Evolutionary conservation across 2,888 invertebrate genomes (phyloP).

Genomic region (Lasioglossum leucozonium): DNA sequence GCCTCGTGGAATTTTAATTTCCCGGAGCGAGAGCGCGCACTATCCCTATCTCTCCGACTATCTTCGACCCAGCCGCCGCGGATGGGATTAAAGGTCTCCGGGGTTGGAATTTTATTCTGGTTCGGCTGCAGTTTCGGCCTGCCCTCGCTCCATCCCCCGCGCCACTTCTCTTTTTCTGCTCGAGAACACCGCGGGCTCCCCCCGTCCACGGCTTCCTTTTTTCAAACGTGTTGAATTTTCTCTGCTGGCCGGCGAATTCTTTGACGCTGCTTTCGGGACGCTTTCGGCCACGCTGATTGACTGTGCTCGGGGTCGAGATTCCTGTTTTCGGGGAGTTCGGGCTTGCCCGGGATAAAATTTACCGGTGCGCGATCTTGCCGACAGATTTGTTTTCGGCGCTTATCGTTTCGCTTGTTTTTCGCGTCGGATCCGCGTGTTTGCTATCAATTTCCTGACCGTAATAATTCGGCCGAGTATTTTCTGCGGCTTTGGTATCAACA

Average conservation of each 20-base stretch:
- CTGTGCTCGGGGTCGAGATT: neutral
- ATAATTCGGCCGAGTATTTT: neutral
- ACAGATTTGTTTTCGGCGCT: neutral
- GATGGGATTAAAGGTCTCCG: constrained; percentile 33
- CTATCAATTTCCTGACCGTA: neutral
- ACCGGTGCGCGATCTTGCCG: neutral
- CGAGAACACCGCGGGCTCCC: neutral
- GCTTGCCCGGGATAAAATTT: neutral
- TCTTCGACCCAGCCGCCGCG: constrained; percentile 22
- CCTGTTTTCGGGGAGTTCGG: neutral
- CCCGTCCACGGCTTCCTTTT: neutral
- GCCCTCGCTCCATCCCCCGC: neutral
- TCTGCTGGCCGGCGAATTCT: neutral
- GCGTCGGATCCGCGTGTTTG: neutral
- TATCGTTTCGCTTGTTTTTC: neutral
- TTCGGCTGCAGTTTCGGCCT: constrained; percentile 11
- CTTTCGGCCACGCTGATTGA: constrained; percentile 4
- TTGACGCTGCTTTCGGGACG: neutral
- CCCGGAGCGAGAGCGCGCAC: constrained; percentile 12
- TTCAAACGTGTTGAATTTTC: neutral
- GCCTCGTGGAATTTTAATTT: constrained; percentile 79
- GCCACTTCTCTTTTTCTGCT: neutral
- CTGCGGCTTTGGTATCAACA: neutral
- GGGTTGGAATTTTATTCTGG: constrained; percentile 17
- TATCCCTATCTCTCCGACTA: constrained; percentile 15